phyloP scores from a whole-genome alignment of 2,888 invertebrate species.

The Polyploca ridens region DNA sequence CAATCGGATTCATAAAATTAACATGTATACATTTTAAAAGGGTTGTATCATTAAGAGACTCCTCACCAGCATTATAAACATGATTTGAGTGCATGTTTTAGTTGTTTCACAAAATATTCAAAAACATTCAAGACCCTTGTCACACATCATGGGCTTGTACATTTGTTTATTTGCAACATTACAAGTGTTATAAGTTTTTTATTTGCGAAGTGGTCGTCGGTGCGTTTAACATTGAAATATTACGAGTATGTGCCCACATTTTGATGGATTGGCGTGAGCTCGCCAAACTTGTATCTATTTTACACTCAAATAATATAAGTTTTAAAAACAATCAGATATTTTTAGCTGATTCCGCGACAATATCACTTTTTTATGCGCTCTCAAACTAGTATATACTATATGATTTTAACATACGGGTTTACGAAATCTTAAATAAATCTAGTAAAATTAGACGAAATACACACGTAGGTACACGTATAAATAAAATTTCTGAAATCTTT shows the following conservation, averaged over 20 bases:
- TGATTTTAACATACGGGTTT: no score
- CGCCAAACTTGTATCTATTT: background rate
- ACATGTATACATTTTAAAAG: slow-evolving; percentile 14
- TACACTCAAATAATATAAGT: no score
- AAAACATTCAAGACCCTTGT: slow-evolving; percentile 50
- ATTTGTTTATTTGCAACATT: slow-evolving; percentile 52
- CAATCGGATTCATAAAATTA: background rate
- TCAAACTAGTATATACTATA: no score
- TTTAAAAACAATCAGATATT: background rate
- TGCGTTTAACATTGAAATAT: background rate
- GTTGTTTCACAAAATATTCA: slow-evolving; percentile 55
- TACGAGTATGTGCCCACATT: background rate
- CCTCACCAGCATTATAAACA: slow-evolving; percentile 37
- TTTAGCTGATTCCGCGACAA: background rate
- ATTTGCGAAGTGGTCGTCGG: slow-evolving; percentile 26
- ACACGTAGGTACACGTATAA: no score
- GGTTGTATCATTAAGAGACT: slow-evolving; percentile 24
- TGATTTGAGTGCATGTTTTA: slow-evolving; percentile 57
- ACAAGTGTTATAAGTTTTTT: slow-evolving; percentile 40
- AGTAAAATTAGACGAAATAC: no score
- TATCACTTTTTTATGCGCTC: no score
- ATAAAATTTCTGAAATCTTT: background rate
- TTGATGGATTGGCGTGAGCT: background rate
- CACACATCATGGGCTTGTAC: slow-evolving; percentile 39
- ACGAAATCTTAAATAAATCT: no score